phyloP scores from a whole-genome alignment of 2,888 invertebrate species.

The Neoascia interrupta region DNA sequence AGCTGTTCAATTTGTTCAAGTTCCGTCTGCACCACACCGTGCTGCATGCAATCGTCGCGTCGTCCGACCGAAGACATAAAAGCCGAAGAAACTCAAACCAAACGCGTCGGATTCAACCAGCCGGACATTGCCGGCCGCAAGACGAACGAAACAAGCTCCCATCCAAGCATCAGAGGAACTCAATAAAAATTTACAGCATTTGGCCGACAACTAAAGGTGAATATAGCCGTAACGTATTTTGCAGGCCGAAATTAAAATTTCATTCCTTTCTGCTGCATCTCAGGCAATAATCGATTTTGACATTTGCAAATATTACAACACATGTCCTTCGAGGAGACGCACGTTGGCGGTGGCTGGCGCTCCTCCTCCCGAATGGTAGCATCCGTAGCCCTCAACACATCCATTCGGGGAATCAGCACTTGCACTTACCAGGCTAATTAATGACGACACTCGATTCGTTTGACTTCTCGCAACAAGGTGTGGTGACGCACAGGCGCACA shows the following conservation, averaged over 20 bases:
- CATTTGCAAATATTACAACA: constrained; percentile 61
- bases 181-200: constrained; percentile 39
- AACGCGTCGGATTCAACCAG: neutral
- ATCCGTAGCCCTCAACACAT: constrained; percentile 67
- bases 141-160: constrained; percentile 7
- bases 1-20: constrained; percentile 79
- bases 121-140: constrained; percentile 20
- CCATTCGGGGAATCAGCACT: constrained; percentile 69
- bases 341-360: too few relatives aligned
- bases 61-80: too few relatives aligned
- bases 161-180: constrained; percentile 10
- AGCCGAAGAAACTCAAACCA: constrained; percentile 4
- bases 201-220: neutral
- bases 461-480: constrained; percentile 59
- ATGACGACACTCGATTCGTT: constrained; percentile 63
- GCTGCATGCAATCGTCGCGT: constrained; percentile 25
- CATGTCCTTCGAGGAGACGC: constrained; percentile 50
- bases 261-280: constrained; percentile 10
- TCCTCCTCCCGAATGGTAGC: constrained; percentile 61
- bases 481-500: constrained; percentile 29
- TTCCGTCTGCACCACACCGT: constrained; percentile 1
- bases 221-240: neutral
- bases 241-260: constrained; percentile 28
- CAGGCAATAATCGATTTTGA: constrained; percentile 64
- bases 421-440: constrained; percentile 66